Evolutionary conservation across 2,888 invertebrate species (phyloP).

Genomic region (Thereva unica): DNA sequence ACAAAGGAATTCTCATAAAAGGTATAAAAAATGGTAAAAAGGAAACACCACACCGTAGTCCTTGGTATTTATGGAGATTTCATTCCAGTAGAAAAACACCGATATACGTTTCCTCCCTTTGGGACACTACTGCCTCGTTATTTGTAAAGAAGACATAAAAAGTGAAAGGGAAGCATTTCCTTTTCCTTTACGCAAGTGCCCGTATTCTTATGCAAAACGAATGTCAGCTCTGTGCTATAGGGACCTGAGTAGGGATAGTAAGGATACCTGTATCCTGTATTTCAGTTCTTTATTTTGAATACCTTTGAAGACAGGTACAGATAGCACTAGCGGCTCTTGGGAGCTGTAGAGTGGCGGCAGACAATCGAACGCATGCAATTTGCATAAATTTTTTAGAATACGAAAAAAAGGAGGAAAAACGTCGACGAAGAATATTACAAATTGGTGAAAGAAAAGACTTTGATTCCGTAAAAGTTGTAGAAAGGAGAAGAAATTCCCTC

Average conservation of each 20-base stretch:
- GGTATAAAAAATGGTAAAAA: slow-evolving; percentile 17
- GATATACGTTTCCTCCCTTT: neutral
- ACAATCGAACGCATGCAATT: slow-evolving; percentile 14
- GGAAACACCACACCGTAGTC: neutral
- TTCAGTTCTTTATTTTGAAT: neutral
- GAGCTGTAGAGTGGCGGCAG: neutral
- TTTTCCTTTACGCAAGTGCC: slow-evolving; percentile 6
- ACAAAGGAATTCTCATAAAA: slow-evolving; percentile 19
- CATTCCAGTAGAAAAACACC: slow-evolving; percentile 9
- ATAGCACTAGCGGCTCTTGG: slow-evolving; percentile 1
- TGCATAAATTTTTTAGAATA: slow-evolving; percentile 14
- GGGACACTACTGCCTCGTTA: slow-evolving; percentile 4
- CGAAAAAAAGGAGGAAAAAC: neutral
- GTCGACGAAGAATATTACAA: neutral
- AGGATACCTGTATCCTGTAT: neutral
- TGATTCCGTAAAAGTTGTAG: no score
- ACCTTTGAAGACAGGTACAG: neutral
- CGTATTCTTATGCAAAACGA: neutral
- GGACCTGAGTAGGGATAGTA: no score
- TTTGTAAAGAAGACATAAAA: neutral
- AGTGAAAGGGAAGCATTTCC: neutral
- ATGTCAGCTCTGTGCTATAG: neutral
- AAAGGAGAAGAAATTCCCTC: no score
- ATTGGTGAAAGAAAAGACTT: no score
- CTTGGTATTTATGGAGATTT: slow-evolving; percentile 31